phyloP scores from a whole-genome alignment of 2,888 invertebrate species.

The Ypsolopha sequella region DNA sequence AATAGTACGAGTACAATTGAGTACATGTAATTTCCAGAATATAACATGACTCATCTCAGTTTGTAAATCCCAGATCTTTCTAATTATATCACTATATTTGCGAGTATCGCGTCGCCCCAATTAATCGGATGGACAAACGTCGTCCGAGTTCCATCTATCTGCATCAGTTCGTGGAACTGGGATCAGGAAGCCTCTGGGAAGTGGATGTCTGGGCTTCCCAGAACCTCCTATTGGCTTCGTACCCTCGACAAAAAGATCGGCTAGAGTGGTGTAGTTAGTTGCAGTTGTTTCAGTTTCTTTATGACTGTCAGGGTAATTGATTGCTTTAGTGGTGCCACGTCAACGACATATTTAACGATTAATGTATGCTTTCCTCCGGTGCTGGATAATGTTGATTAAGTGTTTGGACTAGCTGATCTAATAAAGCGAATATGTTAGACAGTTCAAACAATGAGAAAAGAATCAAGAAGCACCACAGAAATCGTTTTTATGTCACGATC shows the following conservation, averaged over 20 bases:
- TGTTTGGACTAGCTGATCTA: no score
- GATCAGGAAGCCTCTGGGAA: neutral
- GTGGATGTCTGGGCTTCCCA: neutral
- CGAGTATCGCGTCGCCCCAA: neutral
- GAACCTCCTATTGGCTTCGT: neutral
- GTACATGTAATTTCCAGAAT: neutral
- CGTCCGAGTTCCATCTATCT: neutral
- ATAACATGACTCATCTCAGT: neutral
- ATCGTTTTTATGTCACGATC: no score
- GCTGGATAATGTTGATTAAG: no score
- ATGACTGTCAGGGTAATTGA: neutral
- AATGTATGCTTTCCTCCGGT: neutral
- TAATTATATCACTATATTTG: neutral
- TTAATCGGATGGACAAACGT: neutral
- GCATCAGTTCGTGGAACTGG: conserved; percentile 1
- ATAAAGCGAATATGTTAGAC: no score
- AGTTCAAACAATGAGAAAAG: no score
- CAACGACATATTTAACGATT: neutral
- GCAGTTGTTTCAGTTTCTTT: neutral
- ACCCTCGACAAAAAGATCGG: neutral
- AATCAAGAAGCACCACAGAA: no score
- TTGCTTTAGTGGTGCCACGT: neutral
- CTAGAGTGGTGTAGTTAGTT: neutral
- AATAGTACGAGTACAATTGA: no score
- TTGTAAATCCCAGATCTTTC: no score